Percentiles rank a stretch among this genome's conserved stretches.
Conservation (phyloP, 2,888 invertebrate genomes). For the Trichogramma dendrolimi region DNA sequence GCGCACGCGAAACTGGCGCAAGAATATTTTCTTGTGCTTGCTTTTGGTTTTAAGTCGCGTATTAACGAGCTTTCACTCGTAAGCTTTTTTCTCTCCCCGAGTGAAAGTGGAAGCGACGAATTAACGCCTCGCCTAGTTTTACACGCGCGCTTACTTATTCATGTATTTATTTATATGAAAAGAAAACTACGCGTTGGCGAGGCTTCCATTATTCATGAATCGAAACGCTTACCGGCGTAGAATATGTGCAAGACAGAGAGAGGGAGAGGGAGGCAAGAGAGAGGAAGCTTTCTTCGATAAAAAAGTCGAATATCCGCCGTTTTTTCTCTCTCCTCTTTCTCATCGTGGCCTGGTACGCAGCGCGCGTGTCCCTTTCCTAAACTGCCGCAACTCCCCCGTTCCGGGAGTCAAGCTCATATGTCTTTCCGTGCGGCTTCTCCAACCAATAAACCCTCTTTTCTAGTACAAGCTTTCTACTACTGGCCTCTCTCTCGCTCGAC, state of each 20-base stretch:
- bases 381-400: neutral
- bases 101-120: no score
- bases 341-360: neutral
- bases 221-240: neutral
- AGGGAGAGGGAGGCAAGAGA: neutral
- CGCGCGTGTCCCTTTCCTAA: neutral
- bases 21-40: no score
- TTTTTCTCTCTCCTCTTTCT: neutral
- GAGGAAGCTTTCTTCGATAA: constrained; percentile 7
- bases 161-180: no score
- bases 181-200: no score
- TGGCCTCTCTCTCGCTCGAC: no score
- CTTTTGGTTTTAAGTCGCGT: no score
- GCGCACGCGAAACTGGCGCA: no score
- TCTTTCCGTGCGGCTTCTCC: constrained; percentile 1
- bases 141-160: no score
- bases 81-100: no score
- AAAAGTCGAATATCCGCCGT: constrained; percentile 11
- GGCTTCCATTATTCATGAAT: constrained; percentile 24
- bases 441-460: constrained; percentile 14
- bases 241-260: no score
- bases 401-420: neutral
- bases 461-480: neutral
- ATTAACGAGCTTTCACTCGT: no score
- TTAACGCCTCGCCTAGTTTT: no score